Evolutionary conservation across 2,888 invertebrate species (phyloP).

Genomic region (Tipula vernalis): DNA sequence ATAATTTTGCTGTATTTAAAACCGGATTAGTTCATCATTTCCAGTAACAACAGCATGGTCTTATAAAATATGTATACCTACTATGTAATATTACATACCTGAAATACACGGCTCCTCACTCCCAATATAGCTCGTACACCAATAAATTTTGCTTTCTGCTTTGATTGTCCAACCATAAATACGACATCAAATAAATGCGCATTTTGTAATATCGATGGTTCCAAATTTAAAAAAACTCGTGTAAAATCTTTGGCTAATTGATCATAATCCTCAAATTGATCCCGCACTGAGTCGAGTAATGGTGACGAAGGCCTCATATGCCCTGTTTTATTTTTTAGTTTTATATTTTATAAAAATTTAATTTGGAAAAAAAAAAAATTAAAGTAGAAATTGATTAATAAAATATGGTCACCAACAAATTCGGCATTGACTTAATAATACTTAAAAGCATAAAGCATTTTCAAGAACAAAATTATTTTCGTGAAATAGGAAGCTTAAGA

Average conservation of each 20-base stretch:
- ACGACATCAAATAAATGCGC: conserved; percentile 81
- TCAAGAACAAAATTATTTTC: neutral
- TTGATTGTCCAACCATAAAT: conserved; percentile 82
- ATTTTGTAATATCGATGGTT: conserved; percentile 63
- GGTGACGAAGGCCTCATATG: conserved; percentile 92
- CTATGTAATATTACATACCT: conserved; percentile 21
- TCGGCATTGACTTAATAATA: neutral
- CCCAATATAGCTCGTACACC: conserved; percentile 86
- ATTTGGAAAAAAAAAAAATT: neutral
- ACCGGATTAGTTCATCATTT: no score
- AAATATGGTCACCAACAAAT: neutral
- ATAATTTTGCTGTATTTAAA: no score
- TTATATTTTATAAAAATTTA: neutral
- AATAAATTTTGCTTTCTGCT: conserved; percentile 80
- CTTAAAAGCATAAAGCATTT: neutral
- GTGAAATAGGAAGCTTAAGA: neutral
- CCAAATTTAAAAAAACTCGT: conserved; percentile 72
- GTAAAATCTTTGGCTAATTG: conserved; percentile 88
- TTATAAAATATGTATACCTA: no score
- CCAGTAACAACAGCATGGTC: no score
- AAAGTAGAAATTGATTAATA: neutral
- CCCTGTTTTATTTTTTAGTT: conserved; percentile 26
- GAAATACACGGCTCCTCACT: conserved; percentile 67
- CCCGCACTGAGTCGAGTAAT: conserved; percentile 79
- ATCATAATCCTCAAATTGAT: conserved; percentile 90